These are phyloP conservation scores for Chroicocephalus ridibundus DNA, from an alignment of 2,113 vertebrate genomes.

Conservation along the genomic window DNA sequence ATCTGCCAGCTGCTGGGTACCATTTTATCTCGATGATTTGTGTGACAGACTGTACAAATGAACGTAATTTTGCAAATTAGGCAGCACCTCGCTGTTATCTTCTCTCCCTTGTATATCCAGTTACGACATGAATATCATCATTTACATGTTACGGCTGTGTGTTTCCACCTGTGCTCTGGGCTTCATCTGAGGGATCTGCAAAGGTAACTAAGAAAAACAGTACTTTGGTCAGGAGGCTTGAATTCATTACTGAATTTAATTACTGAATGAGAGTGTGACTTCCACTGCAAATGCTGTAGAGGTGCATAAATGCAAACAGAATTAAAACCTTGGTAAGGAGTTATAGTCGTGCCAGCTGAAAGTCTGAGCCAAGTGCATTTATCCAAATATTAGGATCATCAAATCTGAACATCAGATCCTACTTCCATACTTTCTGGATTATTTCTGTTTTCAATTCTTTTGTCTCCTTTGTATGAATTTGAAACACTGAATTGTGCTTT, in stretches of 20 bases:
- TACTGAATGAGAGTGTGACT: neutral
- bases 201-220: neutral
- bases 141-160: neutral
- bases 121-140: neutral
- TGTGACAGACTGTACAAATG: neutral
- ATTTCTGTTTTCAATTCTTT: neutral
- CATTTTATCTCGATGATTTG: neutral
- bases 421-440: neutral
- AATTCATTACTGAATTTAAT: neutral
- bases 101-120: neutral
- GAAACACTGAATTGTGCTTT: neutral
- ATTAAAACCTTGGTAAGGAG: neutral
- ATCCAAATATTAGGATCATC: neutral
- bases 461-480: neutral
- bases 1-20: conserved; percentile 3
- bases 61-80: conserved; percentile 12
- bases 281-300: neutral
- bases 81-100: neutral
- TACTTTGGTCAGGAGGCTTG: neutral
- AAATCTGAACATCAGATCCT: neutral
- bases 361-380: neutral
- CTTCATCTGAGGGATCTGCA: neutral
- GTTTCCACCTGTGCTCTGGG: neutral
- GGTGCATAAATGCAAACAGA: neutral
- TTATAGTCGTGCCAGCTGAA: neutral